A percentile compares a stretch with the other conserved stretches of the same genome.
Conservation (phyloP, 2,888 invertebrate species). For the Nineta flava region DNA sequence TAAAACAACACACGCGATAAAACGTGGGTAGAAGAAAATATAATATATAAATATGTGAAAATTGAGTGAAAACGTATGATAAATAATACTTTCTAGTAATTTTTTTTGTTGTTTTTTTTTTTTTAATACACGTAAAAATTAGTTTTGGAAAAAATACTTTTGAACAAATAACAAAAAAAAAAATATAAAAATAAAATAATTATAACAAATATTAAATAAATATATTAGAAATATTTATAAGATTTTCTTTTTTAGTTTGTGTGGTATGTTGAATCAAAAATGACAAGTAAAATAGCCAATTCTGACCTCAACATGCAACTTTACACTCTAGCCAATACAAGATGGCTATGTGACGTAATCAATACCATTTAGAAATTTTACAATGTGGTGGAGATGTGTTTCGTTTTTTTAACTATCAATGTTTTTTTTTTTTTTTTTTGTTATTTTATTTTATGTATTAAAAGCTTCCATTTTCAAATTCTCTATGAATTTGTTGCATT, state of each 20-base stretch:
- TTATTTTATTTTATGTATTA: no score
- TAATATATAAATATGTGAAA: not conserved
- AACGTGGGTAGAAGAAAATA: not conserved
- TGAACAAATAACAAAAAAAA: not conserved
- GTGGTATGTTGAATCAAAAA: constrained; percentile 3
- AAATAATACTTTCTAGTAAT: not conserved
- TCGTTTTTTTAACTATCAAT: not conserved
- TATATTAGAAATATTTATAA: not conserved
- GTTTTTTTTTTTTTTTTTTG: no score
- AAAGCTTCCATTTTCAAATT: no score
- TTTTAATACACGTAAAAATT: no score
- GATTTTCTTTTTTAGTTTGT: no score
- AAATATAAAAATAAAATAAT: not conserved
- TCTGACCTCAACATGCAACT: constrained; percentile 10
- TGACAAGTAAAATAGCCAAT: constrained; percentile 2
- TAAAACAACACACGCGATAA: constrained; percentile 2
- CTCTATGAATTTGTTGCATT: not conserved
- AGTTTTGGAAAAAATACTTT: not conserved
- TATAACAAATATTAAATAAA: not conserved
- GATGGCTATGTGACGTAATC: constrained; percentile 31
- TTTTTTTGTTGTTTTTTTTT: no score
- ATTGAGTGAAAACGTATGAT: not conserved
- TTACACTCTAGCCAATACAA: constrained; percentile 24
- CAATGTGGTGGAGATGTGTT: not conserved
- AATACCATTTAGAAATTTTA: constrained; percentile 14